These are phyloP conservation scores for Rhopalosiphum padi DNA, from an alignment of 1,140 invertebrate species.

Conservation along the genomic window DNA sequence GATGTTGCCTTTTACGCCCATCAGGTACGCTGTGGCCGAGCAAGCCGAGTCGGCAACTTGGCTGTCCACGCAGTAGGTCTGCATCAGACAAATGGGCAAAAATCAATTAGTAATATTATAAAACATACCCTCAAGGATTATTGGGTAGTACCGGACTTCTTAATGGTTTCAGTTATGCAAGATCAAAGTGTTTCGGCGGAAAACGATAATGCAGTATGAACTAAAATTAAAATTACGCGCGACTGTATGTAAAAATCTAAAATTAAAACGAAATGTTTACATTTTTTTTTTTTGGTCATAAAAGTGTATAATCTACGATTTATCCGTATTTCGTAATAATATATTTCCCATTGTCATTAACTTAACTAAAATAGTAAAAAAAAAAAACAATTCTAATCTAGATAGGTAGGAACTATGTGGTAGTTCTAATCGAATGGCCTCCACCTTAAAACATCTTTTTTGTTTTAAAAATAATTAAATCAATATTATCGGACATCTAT, in stretches of 20 bases:
- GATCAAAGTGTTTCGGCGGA: not conserved
- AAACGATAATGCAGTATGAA: not conserved
- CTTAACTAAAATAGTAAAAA: not conserved
- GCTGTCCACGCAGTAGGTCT: slow-evolving; percentile 86
- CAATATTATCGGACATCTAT: not conserved
- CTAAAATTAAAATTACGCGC: not conserved
- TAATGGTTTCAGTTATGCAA: not conserved
- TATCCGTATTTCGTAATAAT: not conserved
- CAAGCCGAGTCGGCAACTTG: slow-evolving; percentile 85
- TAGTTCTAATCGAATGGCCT: not conserved
- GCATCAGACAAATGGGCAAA: slow-evolving; percentile 59
- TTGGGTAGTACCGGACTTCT: not conserved
- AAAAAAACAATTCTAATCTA: not conserved
- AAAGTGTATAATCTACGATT: not conserved
- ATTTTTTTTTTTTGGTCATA: not conserved
- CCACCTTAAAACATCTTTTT: not conserved
- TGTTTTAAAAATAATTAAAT: not conserved
- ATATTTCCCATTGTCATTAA: not conserved
- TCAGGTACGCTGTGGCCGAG: slow-evolving; percentile 81
- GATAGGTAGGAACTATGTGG: too few relatives aligned
- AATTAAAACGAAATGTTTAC: not conserved
- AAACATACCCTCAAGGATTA: not conserved
- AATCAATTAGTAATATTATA: not conserved
- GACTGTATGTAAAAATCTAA: not conserved
- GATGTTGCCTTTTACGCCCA: slow-evolving; percentile 81